Evolutionary conservation across 2,113 vertebrate genomes (phyloP).

Genomic region (Nicator chloris): DNA sequence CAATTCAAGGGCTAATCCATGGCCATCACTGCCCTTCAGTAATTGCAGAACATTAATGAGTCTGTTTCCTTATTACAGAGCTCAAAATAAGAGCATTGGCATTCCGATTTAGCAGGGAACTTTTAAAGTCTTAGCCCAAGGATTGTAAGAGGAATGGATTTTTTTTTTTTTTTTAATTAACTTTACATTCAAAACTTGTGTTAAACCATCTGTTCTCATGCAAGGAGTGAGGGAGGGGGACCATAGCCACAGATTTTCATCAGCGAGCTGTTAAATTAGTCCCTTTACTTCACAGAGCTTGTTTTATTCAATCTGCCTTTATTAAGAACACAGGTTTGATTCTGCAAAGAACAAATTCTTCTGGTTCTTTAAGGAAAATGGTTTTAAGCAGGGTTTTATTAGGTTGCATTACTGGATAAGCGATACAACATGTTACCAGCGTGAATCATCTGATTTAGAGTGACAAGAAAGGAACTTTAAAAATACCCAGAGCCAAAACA

Average conservation of each 20-base stretch:
- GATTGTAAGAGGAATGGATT: conserved; percentile 35
- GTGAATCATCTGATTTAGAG: conserved; percentile 67
- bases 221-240: conserved; percentile 37
- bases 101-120: conserved; percentile 46
- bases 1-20: conserved; percentile 5
- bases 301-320: conserved; percentile 68
- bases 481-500: conserved; percentile 62
- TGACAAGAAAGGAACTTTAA: conserved; percentile 64
- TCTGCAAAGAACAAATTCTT: conserved; percentile 72
- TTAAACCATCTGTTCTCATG: conserved; percentile 55
- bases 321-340: conserved; percentile 68
- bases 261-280: conserved; percentile 58
- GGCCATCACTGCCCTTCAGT: conserved; percentile 24
- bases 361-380: conserved; percentile 68
- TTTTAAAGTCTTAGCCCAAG: conserved; percentile 46
- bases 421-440: conserved; percentile 70
- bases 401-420: conserved; percentile 66
- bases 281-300: conserved; percentile 35
- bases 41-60: conserved; percentile 33
- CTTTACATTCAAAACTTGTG: conserved; percentile 55
- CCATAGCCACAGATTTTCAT: conserved; percentile 53
- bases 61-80: conserved; percentile 49
- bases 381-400: conserved; percentile 64
- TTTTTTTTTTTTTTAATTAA: conserved; percentile 59
- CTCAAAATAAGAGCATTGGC: conserved; percentile 38